A percentile compares a stretch with the other conserved stretches of the same genome.
Evolutionary conservation across 2,797 vertebrate genomes (phyloP).

Genomic region (Linurgus olivaceus): DNA sequence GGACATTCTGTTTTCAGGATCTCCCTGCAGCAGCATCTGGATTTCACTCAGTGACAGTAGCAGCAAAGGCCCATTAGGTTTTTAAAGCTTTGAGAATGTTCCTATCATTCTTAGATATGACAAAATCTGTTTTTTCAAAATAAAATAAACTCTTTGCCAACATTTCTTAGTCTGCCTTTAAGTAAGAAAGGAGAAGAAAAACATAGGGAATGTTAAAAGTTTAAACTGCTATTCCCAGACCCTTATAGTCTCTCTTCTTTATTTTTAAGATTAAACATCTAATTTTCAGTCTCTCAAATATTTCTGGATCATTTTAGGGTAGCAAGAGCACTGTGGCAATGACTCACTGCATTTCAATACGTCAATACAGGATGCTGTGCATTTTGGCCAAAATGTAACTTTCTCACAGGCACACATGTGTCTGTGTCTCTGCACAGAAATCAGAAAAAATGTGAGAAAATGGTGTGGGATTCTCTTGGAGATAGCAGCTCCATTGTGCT

Average conservation of each 20-base stretch:
- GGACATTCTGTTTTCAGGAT: neutral
- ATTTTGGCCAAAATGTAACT: neutral
- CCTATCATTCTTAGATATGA: neutral
- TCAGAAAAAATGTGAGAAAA: neutral
- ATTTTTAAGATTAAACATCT: neutral
- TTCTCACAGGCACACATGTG: neutral
- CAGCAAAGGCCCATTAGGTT: neutral
- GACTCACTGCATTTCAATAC: neutral
- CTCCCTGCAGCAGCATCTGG: neutral
- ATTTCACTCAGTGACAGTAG: neutral
- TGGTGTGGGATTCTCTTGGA: neutral
- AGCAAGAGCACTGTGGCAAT: neutral
- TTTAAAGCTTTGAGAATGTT: neutral
- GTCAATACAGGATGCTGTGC: neutral
- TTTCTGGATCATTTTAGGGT: conserved; percentile 9
- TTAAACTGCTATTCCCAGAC: neutral
- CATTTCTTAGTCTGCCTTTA: neutral
- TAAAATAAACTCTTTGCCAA: neutral
- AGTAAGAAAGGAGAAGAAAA: neutral
- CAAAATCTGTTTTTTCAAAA: neutral
- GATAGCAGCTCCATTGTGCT: neutral
- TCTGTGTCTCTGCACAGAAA: neutral
- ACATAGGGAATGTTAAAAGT: neutral
- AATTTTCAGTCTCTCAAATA: neutral
- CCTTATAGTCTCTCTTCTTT: neutral